Percentiles rank a stretch among this genome's conserved stretches.
phyloP scores from a whole-genome alignment of 2,113 vertebrate genomes.

The Turdus rufiventris region DNA sequence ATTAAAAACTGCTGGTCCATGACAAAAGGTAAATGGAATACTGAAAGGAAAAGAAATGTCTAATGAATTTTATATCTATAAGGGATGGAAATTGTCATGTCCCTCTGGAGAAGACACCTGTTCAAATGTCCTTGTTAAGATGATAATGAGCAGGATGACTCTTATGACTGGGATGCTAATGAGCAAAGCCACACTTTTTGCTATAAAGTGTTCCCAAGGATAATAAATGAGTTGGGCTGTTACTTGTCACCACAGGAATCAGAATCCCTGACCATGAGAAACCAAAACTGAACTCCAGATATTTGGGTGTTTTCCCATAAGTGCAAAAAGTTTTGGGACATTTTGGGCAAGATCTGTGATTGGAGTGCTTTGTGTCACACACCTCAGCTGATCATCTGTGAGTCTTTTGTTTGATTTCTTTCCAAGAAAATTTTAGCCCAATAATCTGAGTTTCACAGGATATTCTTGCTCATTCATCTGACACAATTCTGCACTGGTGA shows the following conservation, averaged over 20 bases:
- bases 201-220: background rate
- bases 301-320: background rate
- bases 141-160: background rate
- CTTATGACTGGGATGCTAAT: background rate
- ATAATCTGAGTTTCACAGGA: background rate
- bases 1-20: background rate
- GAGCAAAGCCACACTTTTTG: background rate
- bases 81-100: background rate
- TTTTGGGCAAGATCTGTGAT: background rate
- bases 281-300: background rate
- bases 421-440: rapidly evolving
- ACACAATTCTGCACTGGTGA: background rate
- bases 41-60: background rate
- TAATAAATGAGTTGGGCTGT: background rate
- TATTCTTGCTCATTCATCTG: background rate
- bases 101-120: background rate
- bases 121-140: background rate
- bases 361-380: background rate
- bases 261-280: background rate
- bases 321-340: background rate
- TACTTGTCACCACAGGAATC: background rate
- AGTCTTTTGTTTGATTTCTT: background rate
- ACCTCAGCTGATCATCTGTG: background rate
- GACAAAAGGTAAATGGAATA: background rate
- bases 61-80: background rate